phyloP scores from a whole-genome alignment of 2,888 invertebrate genomes.

The Melanchra persicariae region DNA sequence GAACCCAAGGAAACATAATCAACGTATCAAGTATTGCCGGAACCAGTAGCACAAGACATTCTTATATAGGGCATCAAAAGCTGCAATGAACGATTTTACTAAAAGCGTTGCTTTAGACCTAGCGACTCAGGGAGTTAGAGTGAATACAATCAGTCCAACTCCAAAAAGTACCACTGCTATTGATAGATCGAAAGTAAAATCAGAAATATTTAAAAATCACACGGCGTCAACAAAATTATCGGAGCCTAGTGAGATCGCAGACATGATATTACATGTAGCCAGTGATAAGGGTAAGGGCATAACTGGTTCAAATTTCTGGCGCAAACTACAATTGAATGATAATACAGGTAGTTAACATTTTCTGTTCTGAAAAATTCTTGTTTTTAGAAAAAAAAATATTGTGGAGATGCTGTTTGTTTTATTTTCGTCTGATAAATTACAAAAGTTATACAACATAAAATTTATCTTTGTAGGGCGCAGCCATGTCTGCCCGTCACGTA shows the following conservation, averaged over 20 bases:
- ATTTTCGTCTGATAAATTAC: background rate
- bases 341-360: too few relatives aligned
- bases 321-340: background rate
- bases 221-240: conserved; percentile 4
- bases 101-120: conserved; percentile 91
- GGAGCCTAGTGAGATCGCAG: conserved; percentile 53
- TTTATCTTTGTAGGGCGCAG: too few relatives aligned
- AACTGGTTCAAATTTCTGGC: conserved; percentile 52
- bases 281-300: conserved; percentile 62
- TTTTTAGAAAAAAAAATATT: too few relatives aligned
- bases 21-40: conserved; percentile 69
- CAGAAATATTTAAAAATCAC: background rate
- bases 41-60: conserved; percentile 90
- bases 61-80: conserved; percentile 82
- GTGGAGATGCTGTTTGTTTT: background rate
- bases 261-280: conserved; percentile 59
- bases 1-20: conserved; percentile 65
- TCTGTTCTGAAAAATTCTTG: too few relatives aligned
- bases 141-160: conserved; percentile 78
- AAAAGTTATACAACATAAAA: too few relatives aligned
- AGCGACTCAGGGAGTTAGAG: conserved; percentile 93
- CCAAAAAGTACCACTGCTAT: conserved; percentile 86
- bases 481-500: too few relatives aligned
- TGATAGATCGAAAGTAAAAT: background rate
- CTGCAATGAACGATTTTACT: conserved; percentile 71